These are phyloP conservation scores for Mastigias papua DNA, from an alignment of 30 jellyfish, hydroid and myxozoan genomes.

Conservation along the genomic window DNA sequence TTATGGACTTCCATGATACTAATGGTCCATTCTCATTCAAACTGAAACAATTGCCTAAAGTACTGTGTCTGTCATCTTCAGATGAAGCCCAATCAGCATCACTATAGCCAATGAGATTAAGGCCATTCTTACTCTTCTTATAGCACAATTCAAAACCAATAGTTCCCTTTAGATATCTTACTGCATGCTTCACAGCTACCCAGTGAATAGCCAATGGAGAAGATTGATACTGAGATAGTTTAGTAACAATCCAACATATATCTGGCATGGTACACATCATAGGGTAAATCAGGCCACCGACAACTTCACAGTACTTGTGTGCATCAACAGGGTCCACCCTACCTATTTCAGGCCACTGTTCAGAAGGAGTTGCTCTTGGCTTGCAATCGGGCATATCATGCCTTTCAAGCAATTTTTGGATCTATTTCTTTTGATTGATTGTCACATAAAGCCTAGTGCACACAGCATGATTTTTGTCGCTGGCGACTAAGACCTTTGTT, in stretches of 20 bases:
- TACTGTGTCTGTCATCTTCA: constrained; percentile 45
- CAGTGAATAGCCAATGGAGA: constrained; percentile 29
- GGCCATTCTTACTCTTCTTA: not conserved
- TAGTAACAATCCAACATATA: constrained; percentile 10
- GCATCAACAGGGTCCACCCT: constrained; percentile 3
- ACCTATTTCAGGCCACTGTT: not conserved
- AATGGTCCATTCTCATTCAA: constrained; percentile 14
- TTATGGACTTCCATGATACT: constrained; percentile 41
- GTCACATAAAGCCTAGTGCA: not conserved
- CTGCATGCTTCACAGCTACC: constrained; percentile 55
- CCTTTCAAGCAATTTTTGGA: constrained; percentile 4
- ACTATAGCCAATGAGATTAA: constrained; percentile 20
- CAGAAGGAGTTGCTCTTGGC: constrained; percentile 79
- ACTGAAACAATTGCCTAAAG: constrained; percentile 36
- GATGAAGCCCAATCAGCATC: constrained; percentile 58
- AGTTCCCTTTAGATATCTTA: constrained; percentile 57
- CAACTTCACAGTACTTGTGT: constrained; percentile 10
- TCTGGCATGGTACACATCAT: constrained; percentile 62
- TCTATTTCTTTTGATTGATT: constrained; percentile 9
- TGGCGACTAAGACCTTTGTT: not conserved
- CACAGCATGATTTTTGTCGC: too few species aligned
- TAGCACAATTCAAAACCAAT: not conserved
- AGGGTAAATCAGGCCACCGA: constrained; percentile 66
- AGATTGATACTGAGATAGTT: constrained; percentile 21
- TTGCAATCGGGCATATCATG: constrained; percentile 58